Percentiles rank a stretch among this genome's conserved stretches.
phyloP scores from a whole-genome alignment of 2,113 vertebrate species.

The Capricornis sumatraensis region DNA sequence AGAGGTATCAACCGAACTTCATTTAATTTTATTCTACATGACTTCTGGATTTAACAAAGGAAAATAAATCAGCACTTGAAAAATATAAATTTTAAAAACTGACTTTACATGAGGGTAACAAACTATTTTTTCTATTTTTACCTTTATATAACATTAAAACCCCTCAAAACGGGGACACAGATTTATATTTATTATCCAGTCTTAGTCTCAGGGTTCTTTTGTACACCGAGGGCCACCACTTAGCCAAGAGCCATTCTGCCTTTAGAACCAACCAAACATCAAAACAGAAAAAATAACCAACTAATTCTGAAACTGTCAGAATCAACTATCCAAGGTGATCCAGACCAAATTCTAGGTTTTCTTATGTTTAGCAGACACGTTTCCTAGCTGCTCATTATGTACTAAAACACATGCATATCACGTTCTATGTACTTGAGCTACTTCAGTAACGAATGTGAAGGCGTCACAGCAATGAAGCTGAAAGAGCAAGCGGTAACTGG shows the following conservation, averaged over 20 bases:
- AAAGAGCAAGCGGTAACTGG: not conserved
- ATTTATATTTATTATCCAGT: not conserved
- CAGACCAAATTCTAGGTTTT: not conserved
- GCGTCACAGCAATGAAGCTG: not conserved
- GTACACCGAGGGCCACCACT: not conserved
- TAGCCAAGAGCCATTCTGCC: not conserved
- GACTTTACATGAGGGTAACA: not conserved
- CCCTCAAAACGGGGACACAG: not conserved
- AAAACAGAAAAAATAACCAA: not conserved
- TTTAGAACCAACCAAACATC: not conserved
- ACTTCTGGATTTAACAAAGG: not conserved
- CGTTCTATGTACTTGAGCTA: not conserved
- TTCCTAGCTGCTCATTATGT: not conserved
- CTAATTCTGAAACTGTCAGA: not conserved
- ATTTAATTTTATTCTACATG: not conserved
- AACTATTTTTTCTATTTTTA: not conserved
- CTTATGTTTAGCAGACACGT: not conserved
- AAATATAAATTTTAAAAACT: not conserved
- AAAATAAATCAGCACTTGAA: not conserved
- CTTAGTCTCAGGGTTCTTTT: not conserved
- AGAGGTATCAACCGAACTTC: not conserved
- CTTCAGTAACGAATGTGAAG: not conserved
- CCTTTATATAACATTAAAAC: not conserved
- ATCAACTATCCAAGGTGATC: not conserved
- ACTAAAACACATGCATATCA: not conserved